These are phyloP conservation scores for Aporophyla lueneburgensis DNA, from an alignment of 2,888 invertebrate species.

Conservation along the genomic window DNA sequence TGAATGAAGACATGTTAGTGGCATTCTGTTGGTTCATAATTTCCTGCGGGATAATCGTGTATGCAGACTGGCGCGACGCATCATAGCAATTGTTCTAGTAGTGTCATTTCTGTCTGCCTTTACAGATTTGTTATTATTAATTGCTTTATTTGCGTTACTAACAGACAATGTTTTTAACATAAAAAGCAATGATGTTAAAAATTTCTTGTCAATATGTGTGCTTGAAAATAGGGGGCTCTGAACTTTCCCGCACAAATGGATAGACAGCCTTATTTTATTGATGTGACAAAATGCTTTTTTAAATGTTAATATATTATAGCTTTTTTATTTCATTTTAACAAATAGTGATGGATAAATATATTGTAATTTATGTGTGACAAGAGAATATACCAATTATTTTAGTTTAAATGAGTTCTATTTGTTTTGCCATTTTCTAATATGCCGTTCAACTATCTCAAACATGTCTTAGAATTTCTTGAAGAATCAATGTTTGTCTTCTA, in stretches of 20 bases:
- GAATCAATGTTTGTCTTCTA: background rate
- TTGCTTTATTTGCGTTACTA: too few species aligned
- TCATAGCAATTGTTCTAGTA: too few species aligned
- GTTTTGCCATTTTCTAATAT: background rate
- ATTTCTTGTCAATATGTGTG: too few species aligned
- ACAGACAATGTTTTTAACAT: too few species aligned
- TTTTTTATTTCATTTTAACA: background rate
- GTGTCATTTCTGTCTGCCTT: too few species aligned
- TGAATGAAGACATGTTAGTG: too few species aligned
- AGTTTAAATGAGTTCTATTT: background rate
- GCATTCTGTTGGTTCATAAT: background rate
- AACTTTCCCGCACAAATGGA: background rate
- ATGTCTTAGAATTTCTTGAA: background rate
- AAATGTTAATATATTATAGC: too few species aligned
- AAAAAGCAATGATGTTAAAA: too few species aligned
- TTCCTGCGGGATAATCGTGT: background rate
- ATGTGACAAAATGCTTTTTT: background rate
- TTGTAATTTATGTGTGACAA: background rate
- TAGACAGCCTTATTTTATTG: background rate
- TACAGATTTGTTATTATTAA: too few species aligned
- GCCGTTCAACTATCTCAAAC: background rate
- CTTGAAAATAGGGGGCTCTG: background rate
- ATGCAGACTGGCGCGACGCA: too few species aligned
- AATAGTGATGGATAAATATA: background rate
- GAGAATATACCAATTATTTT: conserved; percentile 2